These are phyloP conservation scores for Craniophora ligustri DNA, from an alignment of 2,888 invertebrate species.

Conservation along the genomic window DNA sequence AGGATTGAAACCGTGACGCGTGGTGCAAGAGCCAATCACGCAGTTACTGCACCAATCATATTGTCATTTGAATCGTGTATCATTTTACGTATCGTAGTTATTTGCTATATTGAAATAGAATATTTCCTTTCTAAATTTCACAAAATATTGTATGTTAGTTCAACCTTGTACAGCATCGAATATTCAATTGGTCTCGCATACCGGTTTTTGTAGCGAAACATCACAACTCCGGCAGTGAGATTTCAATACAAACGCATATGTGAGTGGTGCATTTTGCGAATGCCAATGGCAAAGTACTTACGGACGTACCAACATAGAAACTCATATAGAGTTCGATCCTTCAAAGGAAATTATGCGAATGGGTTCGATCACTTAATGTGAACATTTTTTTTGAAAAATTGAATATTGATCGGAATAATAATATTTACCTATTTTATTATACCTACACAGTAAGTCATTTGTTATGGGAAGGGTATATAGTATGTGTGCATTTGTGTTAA, in stretches of 20 bases:
- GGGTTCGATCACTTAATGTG: too few species aligned
- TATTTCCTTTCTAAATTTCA: not conserved
- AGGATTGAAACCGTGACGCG: too few species aligned
- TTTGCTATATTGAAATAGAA: constrained; percentile 1
- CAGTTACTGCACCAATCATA: too few species aligned
- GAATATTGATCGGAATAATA: too few species aligned
- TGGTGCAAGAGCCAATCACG: too few species aligned
- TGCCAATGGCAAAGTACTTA: constrained; percentile 11
- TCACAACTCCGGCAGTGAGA: constrained; percentile 7
- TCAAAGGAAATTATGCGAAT: too few species aligned
- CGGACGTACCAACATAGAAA: not conserved
- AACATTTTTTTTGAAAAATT: too few species aligned
- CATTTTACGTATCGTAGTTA: not conserved
- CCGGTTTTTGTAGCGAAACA: constrained; percentile 9
- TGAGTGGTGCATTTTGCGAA: constrained; percentile 12
- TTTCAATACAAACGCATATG: constrained; percentile 12
- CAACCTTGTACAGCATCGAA: not conserved
- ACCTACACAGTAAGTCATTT: too few species aligned
- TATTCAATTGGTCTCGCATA: constrained; percentile 3
- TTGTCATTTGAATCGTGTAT: too few species aligned
- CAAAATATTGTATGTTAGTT: not conserved
- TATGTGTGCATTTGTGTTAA: too few species aligned
- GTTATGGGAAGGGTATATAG: too few species aligned
- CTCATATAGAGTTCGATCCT: not conserved
- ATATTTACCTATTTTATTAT: too few species aligned